Evolutionary conservation across 2,888 invertebrate genomes (phyloP).

Genomic region (Lottia scabra): DNA sequence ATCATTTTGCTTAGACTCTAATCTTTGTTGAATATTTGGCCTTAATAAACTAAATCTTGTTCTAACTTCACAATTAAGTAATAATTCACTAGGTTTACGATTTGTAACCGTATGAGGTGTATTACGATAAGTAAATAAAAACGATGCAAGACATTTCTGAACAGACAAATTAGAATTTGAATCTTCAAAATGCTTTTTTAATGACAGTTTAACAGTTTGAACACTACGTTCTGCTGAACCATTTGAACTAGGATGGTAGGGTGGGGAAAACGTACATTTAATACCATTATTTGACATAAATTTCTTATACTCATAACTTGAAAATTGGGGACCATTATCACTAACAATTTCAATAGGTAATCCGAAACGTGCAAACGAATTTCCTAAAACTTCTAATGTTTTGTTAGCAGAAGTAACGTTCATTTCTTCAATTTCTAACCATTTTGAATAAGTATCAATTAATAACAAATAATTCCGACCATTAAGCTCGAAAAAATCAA

Average conservation of each 20-base stretch:
- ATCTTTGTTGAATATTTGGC: not conserved
- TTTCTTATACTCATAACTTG: conserved; percentile 22
- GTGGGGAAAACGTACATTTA: conserved; percentile 24
- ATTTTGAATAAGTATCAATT: conserved; percentile 43
- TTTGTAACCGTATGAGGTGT: not conserved
- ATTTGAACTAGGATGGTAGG: conserved; percentile 39
- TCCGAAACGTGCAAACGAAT: too few relatives aligned
- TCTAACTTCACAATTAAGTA: not conserved
- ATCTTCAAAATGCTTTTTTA: conserved; percentile 1
- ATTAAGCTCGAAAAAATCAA: conserved; percentile 45
- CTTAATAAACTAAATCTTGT: not conserved
- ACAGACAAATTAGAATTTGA: not conserved
- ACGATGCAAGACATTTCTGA: not conserved
- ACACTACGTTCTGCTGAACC: conserved; percentile 33
- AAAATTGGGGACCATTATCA: not conserved
- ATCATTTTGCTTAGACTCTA: not conserved
- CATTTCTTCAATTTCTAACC: conserved; percentile 29
- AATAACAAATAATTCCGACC: conserved; percentile 37
- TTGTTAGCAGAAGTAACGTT: too few relatives aligned
- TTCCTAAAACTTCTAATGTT: too few relatives aligned
- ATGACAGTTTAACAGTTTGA: conserved; percentile 32
- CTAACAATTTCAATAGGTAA: too few relatives aligned
- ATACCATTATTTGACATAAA: conserved; percentile 30
- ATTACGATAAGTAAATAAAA: conserved; percentile 9
- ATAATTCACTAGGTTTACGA: not conserved